Evolutionary conservation across 2,797 vertebrate genomes (phyloP), one percentile per base, ranked within the genome.

Genomic region (Sebastes iracundus): DNA sequence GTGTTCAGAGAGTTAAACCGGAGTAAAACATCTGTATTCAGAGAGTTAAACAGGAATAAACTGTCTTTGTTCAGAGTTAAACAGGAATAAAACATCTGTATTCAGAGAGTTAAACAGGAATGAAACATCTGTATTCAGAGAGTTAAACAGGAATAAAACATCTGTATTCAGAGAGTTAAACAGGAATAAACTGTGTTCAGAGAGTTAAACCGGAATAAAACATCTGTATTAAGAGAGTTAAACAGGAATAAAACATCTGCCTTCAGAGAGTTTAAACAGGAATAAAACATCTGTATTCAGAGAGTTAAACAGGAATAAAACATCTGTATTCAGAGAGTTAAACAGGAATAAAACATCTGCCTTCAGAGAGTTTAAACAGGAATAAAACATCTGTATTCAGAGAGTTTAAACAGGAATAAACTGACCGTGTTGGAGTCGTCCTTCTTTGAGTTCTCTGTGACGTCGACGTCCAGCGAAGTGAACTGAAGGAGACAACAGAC

Each of bases 401-500:
- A 58, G 16, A n/a, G 27, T 2, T 2, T 4, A 65, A 64, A 22
- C 69, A 20, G 52, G 52, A 60, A 32, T 20, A 32, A 6, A 85
- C 91, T 88, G 14, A 94, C 93, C 56, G 2, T 32, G 69, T 3
- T 30, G 23, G 8, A 35, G 7, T 80, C 67, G 0, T 0, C 3
- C n/a, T 28, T 82, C 32, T 66, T 6, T 1, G 64, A 33, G 6
- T 58, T 61, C 0, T 81, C 66, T 0, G 82, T 72, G 1, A 2
- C 16, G 1, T 83, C 46, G 1, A 68, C 23, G 20, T 92, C 82
- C 62, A 87, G 0, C 0, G 20, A 6, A 32, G 35, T 67, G 64
- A 94, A 93, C 93, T 94, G 67, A 66, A 60, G 18, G 4, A 76
- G 7, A 80, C 22, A 77, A 58, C n/a, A 3, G 2, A 64, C 7